These are phyloP conservation scores for Takifugu rubripes DNA, from an alignment of 2,797 vertebrate species.

Conservation along the genomic window DNA sequence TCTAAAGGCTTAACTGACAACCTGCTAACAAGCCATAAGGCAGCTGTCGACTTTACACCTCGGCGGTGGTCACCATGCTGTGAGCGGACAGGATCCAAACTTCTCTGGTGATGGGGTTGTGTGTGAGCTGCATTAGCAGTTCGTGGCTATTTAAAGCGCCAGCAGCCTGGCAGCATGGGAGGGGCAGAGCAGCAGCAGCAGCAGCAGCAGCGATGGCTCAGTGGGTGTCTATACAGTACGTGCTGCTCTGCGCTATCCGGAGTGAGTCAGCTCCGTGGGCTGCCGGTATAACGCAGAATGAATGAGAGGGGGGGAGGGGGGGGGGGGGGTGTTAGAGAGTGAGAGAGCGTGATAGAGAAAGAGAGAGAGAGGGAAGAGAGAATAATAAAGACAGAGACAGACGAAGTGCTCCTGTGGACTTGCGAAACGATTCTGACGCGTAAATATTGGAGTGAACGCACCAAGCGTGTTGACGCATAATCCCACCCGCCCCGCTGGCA, in stretches of 20 bases:
- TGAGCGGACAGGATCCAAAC: slow-evolving; percentile 21
- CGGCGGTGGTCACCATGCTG: slow-evolving; percentile 33
- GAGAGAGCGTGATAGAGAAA: background rate
- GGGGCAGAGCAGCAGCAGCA: slow-evolving; percentile 51
- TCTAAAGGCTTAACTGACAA: slow-evolving; percentile 30
- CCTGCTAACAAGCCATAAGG: slow-evolving; percentile 30
- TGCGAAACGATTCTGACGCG: slow-evolving; percentile 35
- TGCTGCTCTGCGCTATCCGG: slow-evolving; percentile 43
- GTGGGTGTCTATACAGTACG: slow-evolving; percentile 7
- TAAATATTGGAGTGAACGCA: slow-evolving; percentile 54
- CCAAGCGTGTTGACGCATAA: slow-evolving; percentile 73
- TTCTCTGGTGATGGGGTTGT: slow-evolving; percentile 11
- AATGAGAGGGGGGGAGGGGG: background rate
- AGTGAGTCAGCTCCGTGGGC: slow-evolving; percentile 59
- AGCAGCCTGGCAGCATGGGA: slow-evolving; percentile 60
- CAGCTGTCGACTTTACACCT: slow-evolving; percentile 34
- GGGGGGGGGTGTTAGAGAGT: background rate
- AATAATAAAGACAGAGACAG: slow-evolving; percentile 7
- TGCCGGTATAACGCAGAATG: slow-evolving; percentile 10
- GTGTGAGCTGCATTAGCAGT: slow-evolving; percentile 36
- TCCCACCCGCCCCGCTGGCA: slow-evolving; percentile 66
- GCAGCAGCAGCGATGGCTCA: slow-evolving; percentile 20
- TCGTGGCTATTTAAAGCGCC: slow-evolving; percentile 53
- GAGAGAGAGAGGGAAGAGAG: background rate
- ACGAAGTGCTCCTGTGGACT: slow-evolving; percentile 20